Evolutionary conservation across 1,140 invertebrate species (phyloP).

Genomic region (Lerema accius): DNA sequence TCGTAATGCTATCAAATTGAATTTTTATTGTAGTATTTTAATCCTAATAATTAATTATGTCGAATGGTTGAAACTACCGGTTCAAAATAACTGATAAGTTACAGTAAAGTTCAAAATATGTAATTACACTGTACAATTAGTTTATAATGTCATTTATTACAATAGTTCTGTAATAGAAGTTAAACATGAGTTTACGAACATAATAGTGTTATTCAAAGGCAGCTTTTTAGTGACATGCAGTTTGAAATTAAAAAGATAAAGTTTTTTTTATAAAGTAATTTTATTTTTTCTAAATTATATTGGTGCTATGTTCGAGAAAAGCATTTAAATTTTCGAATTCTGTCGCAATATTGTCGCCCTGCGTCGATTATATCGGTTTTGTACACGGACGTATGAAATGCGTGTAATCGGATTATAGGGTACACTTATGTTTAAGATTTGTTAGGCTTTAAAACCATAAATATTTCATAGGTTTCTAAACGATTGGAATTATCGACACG

Average conservation of each 20-base stretch:
- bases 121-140: constrained; percentile 8
- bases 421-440: constrained; percentile 63
- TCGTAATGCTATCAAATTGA: not conserved
- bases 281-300: constrained; percentile 33
- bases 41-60: constrained; percentile 13
- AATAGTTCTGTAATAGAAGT: constrained; percentile 33
- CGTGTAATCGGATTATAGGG: constrained; percentile 77
- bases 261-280: constrained; percentile 4
- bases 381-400: constrained; percentile 62
- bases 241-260: not conserved
- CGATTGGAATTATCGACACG: constrained; percentile 39
- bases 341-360: constrained; percentile 42
- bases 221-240: constrained; percentile 13
- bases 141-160: constrained; percentile 19
- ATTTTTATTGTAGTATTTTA: constrained; percentile 4
- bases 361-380: constrained; percentile 74
- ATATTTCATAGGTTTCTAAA: constrained; percentile 52
- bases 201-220: constrained; percentile 36
- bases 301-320: constrained; percentile 54
- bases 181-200: constrained; percentile 11
- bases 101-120: not conserved
- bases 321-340: constrained; percentile 17
- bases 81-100: not conserved
- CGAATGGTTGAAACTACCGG: not conserved
- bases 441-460: constrained; percentile 69